Base-by-base conservation (phyloP, 2,888 invertebrate genomes). In the Troides oblongomaculatus region DNA sequence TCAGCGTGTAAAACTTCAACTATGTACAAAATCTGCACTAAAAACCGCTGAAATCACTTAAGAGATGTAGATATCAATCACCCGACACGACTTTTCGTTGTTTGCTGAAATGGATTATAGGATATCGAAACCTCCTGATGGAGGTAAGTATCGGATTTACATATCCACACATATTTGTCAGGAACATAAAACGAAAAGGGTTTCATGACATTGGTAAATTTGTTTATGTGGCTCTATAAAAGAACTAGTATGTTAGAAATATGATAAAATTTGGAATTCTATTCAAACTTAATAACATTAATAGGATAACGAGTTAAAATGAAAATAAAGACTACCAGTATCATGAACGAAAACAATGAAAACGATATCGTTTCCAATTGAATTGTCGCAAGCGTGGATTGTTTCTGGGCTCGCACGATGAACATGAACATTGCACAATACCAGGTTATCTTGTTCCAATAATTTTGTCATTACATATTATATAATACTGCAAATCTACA, bases 31-130 rank as follows among this genome's bases (percentile, higher is more conserved):
- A 53, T n/a, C 6, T 53, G 5, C 3, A 53, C 53, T n/a, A n/a
- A 7, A 53, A 53, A 18, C 0, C 57, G 46, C 12, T 62, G 7
- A 23, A 25, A 68, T 50, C 14, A 59, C 43, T 63, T 63, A 23
- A 3, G 53, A 12, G 80, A 82, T 83, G 83, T 84, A 39, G 25
- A 86, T 90, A 92, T 91, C 91, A 91, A 92, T 92, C 92, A 92
- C 86, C 81, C 87, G 88, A 91, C 92, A 88, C 87, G 88, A 89
- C 87, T 89, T 81, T 86, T 88, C 90, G 88, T 88, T 89, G 89
- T 89, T 87, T 85, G 85, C 87, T 86, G 88, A 92, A 92, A 92
- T 91, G 90, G 92, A 91, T 92, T 92, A 91, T 90, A 87, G 89
- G 86, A 87, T 89, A 88, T 84, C 83, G 79, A 78, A 80, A 82